Conservation (phyloP, 1,140 invertebrate genomes). For the Eupeodes corollae region DNA sequence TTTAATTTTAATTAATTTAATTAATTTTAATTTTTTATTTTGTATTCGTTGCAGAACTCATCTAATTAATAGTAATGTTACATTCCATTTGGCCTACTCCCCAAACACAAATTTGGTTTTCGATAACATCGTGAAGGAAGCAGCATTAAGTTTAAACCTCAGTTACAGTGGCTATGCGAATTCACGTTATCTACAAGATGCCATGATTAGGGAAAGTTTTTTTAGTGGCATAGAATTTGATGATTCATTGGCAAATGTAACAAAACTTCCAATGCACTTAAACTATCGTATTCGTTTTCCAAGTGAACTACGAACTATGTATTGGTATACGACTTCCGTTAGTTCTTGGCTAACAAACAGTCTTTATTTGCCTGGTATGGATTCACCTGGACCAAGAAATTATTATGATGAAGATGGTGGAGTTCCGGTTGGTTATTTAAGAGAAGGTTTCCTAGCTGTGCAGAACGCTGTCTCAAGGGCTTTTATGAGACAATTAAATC, state of each 20-base stretch:
- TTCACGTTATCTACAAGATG: conserved; percentile 1
- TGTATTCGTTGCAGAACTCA: not conserved
- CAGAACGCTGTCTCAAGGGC: conserved; percentile 40
- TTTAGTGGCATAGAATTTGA: conserved; percentile 11
- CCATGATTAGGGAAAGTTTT: conserved; percentile 9
- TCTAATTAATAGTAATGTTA: not conserved
- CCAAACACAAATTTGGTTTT: not conserved
- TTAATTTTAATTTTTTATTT: too few species aligned
- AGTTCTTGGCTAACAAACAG: not conserved
- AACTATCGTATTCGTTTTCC: conserved; percentile 12
- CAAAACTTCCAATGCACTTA: not conserved
- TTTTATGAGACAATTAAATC: conserved; percentile 2
- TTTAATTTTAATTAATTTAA: too few species aligned
- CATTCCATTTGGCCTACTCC: not conserved
- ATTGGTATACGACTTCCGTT: conserved; percentile 1
- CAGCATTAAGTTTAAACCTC: not conserved
- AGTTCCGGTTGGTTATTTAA: conserved; percentile 37
- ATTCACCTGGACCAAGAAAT: conserved; percentile 4
- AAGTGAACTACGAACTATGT: conserved; percentile 13
- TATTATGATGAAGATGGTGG: conserved; percentile 1
- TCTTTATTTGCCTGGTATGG: not conserved
- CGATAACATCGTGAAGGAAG: not conserved
- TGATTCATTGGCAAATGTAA: not conserved
- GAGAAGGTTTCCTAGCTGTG: conserved; percentile 45
- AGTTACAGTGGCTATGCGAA: not conserved